A percentile compares a stretch with the other conserved stretches of the same genome.
Conservation (phyloP, 2,888 invertebrate genomes). For the Lutraria lutraria region DNA sequence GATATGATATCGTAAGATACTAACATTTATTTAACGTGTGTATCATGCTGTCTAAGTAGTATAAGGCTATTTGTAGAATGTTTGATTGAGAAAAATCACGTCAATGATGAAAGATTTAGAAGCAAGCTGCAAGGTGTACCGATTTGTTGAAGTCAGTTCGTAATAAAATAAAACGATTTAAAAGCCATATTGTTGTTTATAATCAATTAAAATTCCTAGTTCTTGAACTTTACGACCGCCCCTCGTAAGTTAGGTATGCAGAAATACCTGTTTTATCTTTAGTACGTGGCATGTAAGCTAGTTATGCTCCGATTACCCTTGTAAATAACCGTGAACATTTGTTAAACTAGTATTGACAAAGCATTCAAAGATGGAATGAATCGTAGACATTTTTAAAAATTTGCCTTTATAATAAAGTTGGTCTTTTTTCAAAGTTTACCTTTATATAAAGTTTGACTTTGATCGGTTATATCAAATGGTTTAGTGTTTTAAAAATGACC, state of each 20-base stretch:
- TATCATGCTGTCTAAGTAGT: not conserved
- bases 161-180: not conserved
- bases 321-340: no score
- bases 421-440: no score
- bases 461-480: no score
- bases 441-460: no score
- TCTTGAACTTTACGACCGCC: not conserved
- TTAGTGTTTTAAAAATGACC: no score
- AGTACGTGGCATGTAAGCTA: no score
- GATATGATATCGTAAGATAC: conserved; percentile 2
- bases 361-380: no score
- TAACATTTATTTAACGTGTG: not conserved
- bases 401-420: no score
- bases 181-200: not conserved
- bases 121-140: not conserved
- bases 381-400: no score
- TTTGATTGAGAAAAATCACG: not conserved
- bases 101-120: not conserved
- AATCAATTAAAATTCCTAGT: not conserved
- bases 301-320: no score
- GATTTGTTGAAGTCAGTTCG: not conserved
- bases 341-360: no score
- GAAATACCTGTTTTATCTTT: not conserved
- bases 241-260: not conserved
- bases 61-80: not conserved